Conservation (phyloP, 2,888 invertebrate species). For the Odontothrips loti region DNA sequence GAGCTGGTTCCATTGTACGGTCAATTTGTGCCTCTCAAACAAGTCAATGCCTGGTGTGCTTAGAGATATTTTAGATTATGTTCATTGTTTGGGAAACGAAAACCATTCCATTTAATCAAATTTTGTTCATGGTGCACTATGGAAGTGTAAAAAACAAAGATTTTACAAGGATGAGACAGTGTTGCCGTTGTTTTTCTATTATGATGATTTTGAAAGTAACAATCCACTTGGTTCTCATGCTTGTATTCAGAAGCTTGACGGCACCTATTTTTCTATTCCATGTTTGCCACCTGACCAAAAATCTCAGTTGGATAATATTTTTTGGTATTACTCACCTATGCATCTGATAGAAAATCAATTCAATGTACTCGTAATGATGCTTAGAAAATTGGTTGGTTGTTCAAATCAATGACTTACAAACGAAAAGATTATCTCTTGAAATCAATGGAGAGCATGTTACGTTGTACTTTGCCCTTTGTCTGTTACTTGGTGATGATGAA, state of each 20-base stretch:
- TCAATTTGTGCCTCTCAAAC: neutral
- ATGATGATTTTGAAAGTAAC: constrained; percentile 36
- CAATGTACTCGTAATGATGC: neutral
- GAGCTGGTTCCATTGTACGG: too few relatives aligned
- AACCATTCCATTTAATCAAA: neutral
- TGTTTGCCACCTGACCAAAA: constrained; percentile 34
- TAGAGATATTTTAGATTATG: neutral
- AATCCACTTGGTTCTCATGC: constrained; percentile 37
- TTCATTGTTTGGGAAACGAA: neutral
- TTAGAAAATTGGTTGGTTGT: constrained; percentile 31
- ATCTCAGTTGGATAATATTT: constrained; percentile 34
- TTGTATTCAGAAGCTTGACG: constrained; percentile 34
- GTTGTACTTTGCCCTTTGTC: neutral
- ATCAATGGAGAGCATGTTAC: neutral
- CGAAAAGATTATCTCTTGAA: neutral
- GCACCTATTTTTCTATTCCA: constrained; percentile 33
- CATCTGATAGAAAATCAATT: neutral
- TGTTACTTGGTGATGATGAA: neutral
- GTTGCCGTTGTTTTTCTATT: constrained; percentile 35
- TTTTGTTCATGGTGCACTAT: neutral
- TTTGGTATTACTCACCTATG: constrained; percentile 30
- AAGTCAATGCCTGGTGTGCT: neutral
- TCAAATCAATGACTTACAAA: neutral
- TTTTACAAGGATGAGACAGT: constrained; percentile 28
- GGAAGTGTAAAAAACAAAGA: neutral